Evolutionary conservation across 2,113 vertebrate genomes (phyloP), one percentile per base, ranked within the genome.

Genomic region (Salvelinus fontinalis): DNA sequence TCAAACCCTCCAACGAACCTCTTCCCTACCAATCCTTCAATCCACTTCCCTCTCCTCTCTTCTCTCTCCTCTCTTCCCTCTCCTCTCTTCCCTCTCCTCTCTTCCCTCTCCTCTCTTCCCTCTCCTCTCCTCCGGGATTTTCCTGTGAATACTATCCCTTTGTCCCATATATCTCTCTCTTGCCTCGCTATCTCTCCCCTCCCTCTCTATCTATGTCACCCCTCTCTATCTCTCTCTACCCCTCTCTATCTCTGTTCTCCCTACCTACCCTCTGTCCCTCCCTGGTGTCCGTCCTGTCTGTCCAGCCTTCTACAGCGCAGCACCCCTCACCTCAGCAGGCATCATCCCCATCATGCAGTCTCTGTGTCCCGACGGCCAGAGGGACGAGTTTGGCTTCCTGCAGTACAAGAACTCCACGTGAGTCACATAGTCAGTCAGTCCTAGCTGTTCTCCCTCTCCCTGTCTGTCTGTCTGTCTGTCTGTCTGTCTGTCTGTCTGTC

Each of bases 401-500:
- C 97, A 99, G 84, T 98, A 99, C 75, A 95, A 96, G 86, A 98
- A 99, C 90, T 98, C 97, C 85, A 98, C 95, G 97, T 99, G 91
- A 96, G 97, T 95, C 81, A 44, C 26, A 44, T 9, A 44, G 39
- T 44, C 39, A 31, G 7, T 3, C 51, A 39, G 4, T 31, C 77
- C 75, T 2, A 44, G 39, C 9, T 44, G 39, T 31, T 60, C 57
- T 1, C 2, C 64, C 65, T 27, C 3, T 51, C 2, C 8, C 39
- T 2, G 59, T 4, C 14, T 26, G 8, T 44, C 39, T 44, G 9
- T 44, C 39, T 12, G 2, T 51, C 48, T 34, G 31, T 34, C 31
- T 6, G 31, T 34, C 31, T 31, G 31, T 31, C 31, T 31, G 31
- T 31, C 31, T 31, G 31, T 26, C 4, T 48, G 2, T 5, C 31